These are phyloP conservation scores for Himalopsyche kuldschensis DNA, from an alignment of 2,888 invertebrate species.

Conservation along the genomic window DNA sequence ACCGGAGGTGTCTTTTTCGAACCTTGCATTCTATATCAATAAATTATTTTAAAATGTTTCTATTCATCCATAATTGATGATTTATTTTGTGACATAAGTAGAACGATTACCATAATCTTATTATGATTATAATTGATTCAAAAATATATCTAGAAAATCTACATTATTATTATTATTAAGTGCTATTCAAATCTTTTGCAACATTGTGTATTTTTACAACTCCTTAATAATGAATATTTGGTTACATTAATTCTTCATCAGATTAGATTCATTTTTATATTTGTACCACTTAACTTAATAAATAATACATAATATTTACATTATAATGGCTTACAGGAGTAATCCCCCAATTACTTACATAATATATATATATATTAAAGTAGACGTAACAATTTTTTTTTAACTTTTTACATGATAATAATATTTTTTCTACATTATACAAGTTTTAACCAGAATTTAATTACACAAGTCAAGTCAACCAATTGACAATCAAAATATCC, in stretches of 20 bases:
- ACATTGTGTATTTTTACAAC: neutral
- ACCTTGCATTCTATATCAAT: too few species aligned
- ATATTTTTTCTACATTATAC: neutral
- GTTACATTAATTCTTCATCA: neutral
- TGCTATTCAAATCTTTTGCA: neutral
- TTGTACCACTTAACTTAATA: neutral
- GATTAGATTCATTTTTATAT: neutral
- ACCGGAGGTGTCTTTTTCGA: too few species aligned
- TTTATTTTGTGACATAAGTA: neutral
- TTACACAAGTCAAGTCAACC: neutral
- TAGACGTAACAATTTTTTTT: neutral
- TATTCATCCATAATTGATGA: neutral
- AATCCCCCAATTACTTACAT: neutral
- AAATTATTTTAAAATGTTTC: too few species aligned
- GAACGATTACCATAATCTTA: too few species aligned
- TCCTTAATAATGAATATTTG: neutral
- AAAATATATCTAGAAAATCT: neutral
- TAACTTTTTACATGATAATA: neutral
- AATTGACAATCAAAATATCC: too few species aligned
- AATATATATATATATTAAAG: neutral
- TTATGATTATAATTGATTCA: neutral
- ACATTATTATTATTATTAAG: neutral
- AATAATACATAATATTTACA: neutral
- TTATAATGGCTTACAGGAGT: neutral
- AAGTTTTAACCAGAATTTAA: neutral